phyloP scores from a whole-genome alignment of 2,888 invertebrate species.

The Marronus borbonicus region DNA sequence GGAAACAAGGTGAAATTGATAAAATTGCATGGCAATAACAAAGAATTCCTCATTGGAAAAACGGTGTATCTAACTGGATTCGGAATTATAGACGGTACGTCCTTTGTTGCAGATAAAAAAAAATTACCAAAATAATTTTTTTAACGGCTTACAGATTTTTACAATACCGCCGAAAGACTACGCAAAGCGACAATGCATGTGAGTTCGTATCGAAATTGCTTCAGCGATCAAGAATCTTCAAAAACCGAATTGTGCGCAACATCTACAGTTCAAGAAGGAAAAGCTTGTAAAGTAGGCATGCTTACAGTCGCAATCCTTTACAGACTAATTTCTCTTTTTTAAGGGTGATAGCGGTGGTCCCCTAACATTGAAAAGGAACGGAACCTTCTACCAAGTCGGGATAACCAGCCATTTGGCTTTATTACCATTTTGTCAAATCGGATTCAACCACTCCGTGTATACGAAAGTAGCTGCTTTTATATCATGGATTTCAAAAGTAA shows the following conservation, averaged over 20 bases:
- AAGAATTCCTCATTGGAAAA: conserved; percentile 64
- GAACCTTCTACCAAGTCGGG: conserved; percentile 65
- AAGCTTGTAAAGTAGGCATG: conserved; percentile 66
- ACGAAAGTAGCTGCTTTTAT: conserved; percentile 67
- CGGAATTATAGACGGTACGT: conserved; percentile 66
- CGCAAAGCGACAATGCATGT: conserved; percentile 66
- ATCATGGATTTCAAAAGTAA: conserved; percentile 65
- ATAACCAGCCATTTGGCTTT: conserved; percentile 67
- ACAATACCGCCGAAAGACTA: conserved; percentile 63
- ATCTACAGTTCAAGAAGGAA: conserved; percentile 66
- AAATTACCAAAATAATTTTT: background rate
- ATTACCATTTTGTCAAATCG: conserved; percentile 65
- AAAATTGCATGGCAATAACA: conserved; percentile 63
- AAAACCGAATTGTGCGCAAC: conserved; percentile 65
- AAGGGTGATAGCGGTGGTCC: conserved; percentile 69
- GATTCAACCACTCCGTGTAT: conserved; percentile 68
- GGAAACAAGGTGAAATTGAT: conserved; percentile 63
- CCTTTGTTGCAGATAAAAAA: background rate
- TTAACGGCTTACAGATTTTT: conserved; percentile 61
- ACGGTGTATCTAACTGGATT: conserved; percentile 67
- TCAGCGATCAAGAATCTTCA: conserved; percentile 58
- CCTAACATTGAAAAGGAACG: conserved; percentile 62
- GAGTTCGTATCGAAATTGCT: conserved; percentile 63
- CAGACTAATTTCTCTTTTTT: conserved; percentile 52
- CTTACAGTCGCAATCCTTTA: background rate